Evolutionary conservation across 2,797 vertebrate species (phyloP).

Genomic region (Masticophis lateralis): DNA sequence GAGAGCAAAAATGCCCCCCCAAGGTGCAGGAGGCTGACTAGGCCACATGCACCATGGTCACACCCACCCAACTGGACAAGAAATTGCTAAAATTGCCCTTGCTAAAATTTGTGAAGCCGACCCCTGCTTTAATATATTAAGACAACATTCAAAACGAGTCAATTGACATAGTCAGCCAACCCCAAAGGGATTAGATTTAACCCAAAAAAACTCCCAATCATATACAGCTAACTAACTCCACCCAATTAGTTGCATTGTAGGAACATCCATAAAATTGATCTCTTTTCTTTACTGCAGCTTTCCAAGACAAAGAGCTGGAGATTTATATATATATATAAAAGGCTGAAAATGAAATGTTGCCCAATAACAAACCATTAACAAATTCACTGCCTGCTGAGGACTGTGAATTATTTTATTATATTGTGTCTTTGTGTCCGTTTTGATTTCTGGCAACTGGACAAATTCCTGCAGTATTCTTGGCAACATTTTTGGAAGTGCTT

Average conservation of each 20-base stretch:
- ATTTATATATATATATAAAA: background rate
- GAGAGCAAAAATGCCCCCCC: too few species aligned
- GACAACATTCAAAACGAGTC: background rate
- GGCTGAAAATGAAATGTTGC: background rate
- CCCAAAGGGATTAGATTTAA: background rate
- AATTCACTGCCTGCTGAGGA: background rate
- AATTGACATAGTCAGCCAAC: background rate
- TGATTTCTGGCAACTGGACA: background rate
- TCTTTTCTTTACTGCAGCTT: background rate
- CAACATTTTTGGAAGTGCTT: background rate
- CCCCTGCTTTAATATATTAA: background rate
- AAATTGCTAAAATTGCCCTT: too few species aligned
- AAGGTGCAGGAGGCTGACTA: too few species aligned
- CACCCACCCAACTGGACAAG: too few species aligned
- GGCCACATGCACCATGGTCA: too few species aligned
- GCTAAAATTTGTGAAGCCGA: too few species aligned
- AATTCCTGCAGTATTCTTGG: background rate
- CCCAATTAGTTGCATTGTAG: background rate
- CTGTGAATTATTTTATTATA: background rate
- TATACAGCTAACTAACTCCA: background rate
- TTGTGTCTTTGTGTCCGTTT: background rate
- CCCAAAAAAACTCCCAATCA: background rate
- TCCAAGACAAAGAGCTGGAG: background rate
- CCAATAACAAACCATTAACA: background rate
- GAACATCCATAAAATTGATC: background rate